A percentile compares a stretch with the other conserved stretches of the same genome.
Evolutionary conservation across 2,888 invertebrate genomes (phyloP).

Genomic region (Diloba caeruleocephala): DNA sequence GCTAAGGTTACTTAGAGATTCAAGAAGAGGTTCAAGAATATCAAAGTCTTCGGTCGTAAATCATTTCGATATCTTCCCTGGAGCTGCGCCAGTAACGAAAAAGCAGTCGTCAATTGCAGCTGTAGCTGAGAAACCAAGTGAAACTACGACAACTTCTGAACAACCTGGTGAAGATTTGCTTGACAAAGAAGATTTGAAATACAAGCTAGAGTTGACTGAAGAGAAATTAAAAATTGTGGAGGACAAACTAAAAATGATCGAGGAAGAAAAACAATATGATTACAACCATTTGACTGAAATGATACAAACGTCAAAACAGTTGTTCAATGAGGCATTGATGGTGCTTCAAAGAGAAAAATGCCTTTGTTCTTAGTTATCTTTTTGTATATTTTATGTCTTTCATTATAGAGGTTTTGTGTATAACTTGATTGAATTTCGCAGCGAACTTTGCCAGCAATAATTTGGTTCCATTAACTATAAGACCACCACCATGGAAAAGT

Average conservation of each 20-base stretch:
- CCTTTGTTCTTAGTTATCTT: conserved; percentile 68
- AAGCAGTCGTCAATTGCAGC: conserved; percentile 69
- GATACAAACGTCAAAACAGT: conserved; percentile 88
- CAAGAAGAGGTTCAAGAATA: conserved; percentile 68
- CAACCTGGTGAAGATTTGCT: conserved; percentile 67
- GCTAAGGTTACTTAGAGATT: conserved; percentile 65
- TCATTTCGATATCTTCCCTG: conserved; percentile 48
- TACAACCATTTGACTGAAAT: conserved; percentile 86
- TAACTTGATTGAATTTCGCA: not conserved
- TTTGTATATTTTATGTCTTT: conserved; percentile 42
- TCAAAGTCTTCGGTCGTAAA: conserved; percentile 68
- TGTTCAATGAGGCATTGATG: conserved; percentile 87
- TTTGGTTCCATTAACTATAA: no score
- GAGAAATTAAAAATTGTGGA: conserved; percentile 91
- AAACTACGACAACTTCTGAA: conserved; percentile 63
- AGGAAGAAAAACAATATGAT: conserved; percentile 90
- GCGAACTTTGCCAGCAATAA: no score
- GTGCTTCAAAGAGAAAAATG: conserved; percentile 83
- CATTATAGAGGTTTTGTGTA: conserved; percentile 32
- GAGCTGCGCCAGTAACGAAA: conserved; percentile 56
- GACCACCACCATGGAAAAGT: no score
- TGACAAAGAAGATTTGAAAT: conserved; percentile 81
- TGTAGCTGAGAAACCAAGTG: conserved; percentile 69
- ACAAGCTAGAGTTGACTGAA: conserved; percentile 89
- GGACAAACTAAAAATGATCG: conserved; percentile 90